Evolutionary conservation across 2,888 invertebrate genomes (phyloP).

Genomic region (Andricus quercusramuli): DNA sequence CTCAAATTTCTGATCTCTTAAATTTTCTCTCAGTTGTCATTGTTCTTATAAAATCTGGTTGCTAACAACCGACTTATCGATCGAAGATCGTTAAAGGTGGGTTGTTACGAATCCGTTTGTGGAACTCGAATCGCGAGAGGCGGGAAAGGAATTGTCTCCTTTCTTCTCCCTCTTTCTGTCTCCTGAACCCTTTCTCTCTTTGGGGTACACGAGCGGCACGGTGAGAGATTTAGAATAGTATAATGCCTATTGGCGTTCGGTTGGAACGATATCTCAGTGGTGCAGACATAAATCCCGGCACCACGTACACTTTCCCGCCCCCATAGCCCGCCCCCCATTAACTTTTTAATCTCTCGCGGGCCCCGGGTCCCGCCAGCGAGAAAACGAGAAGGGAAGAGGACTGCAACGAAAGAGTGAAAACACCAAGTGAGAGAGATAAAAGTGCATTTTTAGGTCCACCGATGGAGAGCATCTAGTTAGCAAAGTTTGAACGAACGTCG

Average conservation of each 20-base stretch:
- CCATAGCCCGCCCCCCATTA: constrained; percentile 78
- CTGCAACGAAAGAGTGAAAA: constrained; percentile 16
- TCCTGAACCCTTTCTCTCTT: constrained; percentile 34
- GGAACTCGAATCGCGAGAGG: constrained; percentile 55
- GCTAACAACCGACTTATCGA: constrained; percentile 57
- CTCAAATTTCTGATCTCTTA: no score
- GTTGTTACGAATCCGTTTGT: constrained; percentile 57
- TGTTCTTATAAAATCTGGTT: constrained; percentile 46
- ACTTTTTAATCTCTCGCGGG: constrained; percentile 77
- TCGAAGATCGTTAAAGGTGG: constrained; percentile 57
- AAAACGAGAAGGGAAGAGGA: constrained; percentile 54
- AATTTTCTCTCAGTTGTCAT: no score
- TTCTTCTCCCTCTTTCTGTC: constrained; percentile 44
- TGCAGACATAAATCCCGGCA: constrained; percentile 78
- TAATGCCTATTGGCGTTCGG: constrained; percentile 75
- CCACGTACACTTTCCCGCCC: constrained; percentile 78
- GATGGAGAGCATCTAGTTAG: constrained; percentile 32
- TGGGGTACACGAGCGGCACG: constrained; percentile 48
- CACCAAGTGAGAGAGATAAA: constrained; percentile 4
- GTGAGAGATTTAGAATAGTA: constrained; percentile 72
- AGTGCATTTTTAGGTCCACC: constrained; percentile 41
- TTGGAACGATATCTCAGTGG: constrained; percentile 76
- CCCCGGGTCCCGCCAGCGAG: constrained; percentile 60
- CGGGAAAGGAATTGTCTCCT: constrained; percentile 45
- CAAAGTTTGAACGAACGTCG: constrained; percentile 27